phyloP scores from a whole-genome alignment of 2,888 invertebrate species.

The Eupeodes latifasciatus region DNA sequence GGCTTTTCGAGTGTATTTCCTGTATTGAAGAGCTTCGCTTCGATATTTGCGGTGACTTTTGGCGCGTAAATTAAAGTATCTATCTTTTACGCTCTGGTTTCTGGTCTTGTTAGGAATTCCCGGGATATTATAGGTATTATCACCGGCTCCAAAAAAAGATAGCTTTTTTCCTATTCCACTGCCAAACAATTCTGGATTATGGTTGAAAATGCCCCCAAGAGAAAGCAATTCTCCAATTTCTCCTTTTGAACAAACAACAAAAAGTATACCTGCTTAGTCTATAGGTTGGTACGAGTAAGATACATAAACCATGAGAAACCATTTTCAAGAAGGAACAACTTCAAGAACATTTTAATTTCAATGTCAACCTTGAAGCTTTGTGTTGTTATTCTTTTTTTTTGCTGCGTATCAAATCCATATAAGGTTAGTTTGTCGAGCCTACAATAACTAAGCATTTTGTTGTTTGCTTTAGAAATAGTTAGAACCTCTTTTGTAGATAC shows the following conservation, averaged over 20 bases:
- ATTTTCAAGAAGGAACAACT: conserved; percentile 57
- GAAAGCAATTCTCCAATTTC: conserved; percentile 34
- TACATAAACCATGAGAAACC: conserved; percentile 9
- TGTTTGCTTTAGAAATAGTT: conserved; percentile 47
- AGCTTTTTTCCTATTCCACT: not conserved
- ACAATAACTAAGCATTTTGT: not conserved
- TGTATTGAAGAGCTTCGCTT: conserved; percentile 14
- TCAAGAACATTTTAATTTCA: conserved; percentile 57
- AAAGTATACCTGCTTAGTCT: not conserved
- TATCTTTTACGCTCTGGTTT: conserved; percentile 3
- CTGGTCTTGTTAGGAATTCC: conserved; percentile 47
- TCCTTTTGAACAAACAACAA: not conserved
- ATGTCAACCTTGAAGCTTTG: conserved; percentile 58
- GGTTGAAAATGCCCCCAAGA: conserved; percentile 23
- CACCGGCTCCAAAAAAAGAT: conserved; percentile 49
- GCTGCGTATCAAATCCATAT: conserved; percentile 15
- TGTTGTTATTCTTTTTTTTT: conserved; percentile 26
- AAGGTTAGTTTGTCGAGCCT: conserved; percentile 7
- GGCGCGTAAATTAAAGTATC: conserved; percentile 68
- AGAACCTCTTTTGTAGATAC: conserved; percentile 35
- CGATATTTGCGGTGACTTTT: conserved; percentile 35
- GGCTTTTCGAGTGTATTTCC: not conserved
- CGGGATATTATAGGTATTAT: conserved; percentile 36
- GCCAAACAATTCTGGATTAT: not conserved
- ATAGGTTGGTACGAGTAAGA: not conserved